Base-by-base conservation (phyloP, 1,140 invertebrate genomes). In the Magallana ariakensis region DNA sequence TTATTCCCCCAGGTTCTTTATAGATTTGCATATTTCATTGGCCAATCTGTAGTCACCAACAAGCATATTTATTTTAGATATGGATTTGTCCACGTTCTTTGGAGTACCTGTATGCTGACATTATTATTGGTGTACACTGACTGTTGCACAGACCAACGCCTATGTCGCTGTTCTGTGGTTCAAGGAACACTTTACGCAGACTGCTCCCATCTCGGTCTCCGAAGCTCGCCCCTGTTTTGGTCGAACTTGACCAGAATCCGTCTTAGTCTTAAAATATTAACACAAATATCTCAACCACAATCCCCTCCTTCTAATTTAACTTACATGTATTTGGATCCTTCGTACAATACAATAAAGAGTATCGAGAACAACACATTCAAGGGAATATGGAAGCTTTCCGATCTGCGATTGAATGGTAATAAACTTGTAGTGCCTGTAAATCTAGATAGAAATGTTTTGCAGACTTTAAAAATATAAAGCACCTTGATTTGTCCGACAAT, bases 401-500 rank as follows among this genome's bases (percentile, higher is more conserved):
- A 46, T 46, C 33, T 46, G 33, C 33, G 33, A 46, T 46, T 46
- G 33, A 46, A 46, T 46, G 33, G 33, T 46, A 46, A 46, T 46
- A 46, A 46, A 46, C 2, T 46, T 46, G 33, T 2, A 46, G 5
- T 46, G 33, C 33, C 33, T 46, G 33, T 4, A 4, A 46, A 46
- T 46, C 33, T 46, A 46, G 33, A 46, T 46, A 46, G 33, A 46
- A 46, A 46, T 16, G 16, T 62, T 62, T 62, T 62, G 16, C 58
- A 62, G 58, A 62, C 19, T 62, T 62, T 16, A n/a, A n/a, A 16
- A 62, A 62, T 16, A 62, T 62, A 7, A 62, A n/a, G 57, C 9
- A 83, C 58, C 26, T 88, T 2, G 70, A 88, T 80, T 15, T 86
- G 33, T 88, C 87, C n/a, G 56, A 85, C 15, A 88, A 88, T 66